Conservation (phyloP, 2,113 vertebrate genomes). For the Sceloporus undulatus region DNA sequence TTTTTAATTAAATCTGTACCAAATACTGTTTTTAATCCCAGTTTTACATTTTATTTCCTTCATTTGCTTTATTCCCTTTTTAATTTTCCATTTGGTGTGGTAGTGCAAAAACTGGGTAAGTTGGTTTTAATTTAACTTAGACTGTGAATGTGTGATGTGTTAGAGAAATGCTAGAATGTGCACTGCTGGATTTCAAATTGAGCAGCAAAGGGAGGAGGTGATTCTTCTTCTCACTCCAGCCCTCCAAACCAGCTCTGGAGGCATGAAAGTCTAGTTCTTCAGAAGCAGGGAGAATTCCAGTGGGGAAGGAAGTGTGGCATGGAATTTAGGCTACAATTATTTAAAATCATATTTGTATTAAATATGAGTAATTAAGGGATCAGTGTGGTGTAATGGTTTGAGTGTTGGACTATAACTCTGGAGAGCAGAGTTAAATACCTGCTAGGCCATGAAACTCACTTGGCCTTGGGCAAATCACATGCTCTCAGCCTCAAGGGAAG, state of each 20-base stretch:
- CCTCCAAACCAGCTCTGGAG: background rate
- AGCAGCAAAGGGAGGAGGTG: background rate
- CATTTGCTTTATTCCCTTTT: conserved; percentile 62
- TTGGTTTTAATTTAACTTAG: conserved; percentile 63
- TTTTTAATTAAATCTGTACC: conserved; percentile 49
- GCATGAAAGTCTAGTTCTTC: background rate
- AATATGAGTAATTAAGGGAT: background rate
- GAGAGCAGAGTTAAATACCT: too few species aligned
- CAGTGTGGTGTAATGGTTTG: background rate
- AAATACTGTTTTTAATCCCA: conserved; percentile 71
- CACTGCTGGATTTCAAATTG: background rate
- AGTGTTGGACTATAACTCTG: too few species aligned
- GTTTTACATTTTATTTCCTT: conserved; percentile 68
- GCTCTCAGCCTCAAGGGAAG: too few species aligned
- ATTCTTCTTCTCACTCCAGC: background rate
- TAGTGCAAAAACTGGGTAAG: conserved; percentile 93
- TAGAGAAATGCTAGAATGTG: background rate
- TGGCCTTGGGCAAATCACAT: too few species aligned
- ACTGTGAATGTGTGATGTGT: conserved; percentile 33
- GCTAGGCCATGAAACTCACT: too few species aligned
- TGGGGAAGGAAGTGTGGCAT: background rate
- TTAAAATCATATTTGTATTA: background rate
- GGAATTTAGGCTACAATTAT: background rate
- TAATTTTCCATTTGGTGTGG: conserved; percentile 75
- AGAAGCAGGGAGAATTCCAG: background rate